Evolutionary conservation across 1,140 invertebrate genomes (phyloP).

Genomic region (Ladona fulva): DNA sequence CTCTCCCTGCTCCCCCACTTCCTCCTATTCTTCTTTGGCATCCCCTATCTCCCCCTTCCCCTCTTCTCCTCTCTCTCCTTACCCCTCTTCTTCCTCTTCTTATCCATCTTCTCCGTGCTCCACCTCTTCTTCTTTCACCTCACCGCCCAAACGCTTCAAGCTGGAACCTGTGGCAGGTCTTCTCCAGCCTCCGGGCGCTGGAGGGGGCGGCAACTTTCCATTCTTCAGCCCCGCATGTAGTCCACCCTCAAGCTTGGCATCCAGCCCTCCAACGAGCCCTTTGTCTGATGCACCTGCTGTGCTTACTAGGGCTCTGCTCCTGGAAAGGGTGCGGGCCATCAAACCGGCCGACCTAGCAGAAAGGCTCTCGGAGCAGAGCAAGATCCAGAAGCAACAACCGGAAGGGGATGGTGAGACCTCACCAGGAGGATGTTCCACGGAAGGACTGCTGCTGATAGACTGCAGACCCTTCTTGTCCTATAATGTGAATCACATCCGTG

Average conservation of each 20-base stretch:
- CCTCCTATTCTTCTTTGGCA: neutral
- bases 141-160: neutral
- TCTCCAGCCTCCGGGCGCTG: neutral
- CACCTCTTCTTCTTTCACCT: neutral
- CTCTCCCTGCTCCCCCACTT: neutral
- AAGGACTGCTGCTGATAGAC: constrained; percentile 50
- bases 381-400: neutral
- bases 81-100: neutral
- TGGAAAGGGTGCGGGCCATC: neutral
- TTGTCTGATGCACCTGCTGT: neutral
- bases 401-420: neutral
- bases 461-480: constrained; percentile 63
- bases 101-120: neutral
- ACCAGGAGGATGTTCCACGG: neutral
- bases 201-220: neutral
- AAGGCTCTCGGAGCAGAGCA: neutral
- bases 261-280: neutral
- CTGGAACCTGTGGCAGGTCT: neutral
- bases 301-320: neutral
- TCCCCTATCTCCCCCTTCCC: neutral
- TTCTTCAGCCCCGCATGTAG: neutral
- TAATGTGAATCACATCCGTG: constrained; percentile 59
- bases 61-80: neutral
- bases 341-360: neutral
- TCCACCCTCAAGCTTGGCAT: neutral